Conservation (phyloP, 2,113 vertebrate species). For the Nematolebias whitei region DNA sequence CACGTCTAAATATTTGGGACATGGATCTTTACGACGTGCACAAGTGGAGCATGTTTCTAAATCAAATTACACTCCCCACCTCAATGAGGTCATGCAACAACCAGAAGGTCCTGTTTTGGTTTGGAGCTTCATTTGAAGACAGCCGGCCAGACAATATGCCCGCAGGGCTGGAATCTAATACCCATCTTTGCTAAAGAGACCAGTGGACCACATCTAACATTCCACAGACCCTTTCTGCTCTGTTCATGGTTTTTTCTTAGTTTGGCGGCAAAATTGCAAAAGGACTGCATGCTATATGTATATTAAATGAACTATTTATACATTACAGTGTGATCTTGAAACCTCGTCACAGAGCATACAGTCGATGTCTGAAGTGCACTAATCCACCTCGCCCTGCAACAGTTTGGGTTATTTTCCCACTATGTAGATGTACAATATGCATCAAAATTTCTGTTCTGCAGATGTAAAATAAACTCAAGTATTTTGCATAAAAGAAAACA, state of each 20-base stretch:
- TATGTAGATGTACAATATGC: no score
- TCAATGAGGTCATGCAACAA: constrained; percentile 51
- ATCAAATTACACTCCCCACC: constrained; percentile 37
- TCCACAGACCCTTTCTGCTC: constrained; percentile 22
- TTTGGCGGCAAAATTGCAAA: constrained; percentile 1
- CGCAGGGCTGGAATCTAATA: constrained; percentile 51
- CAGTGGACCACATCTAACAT: constrained; percentile 45
- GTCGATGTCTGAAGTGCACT: background rate
- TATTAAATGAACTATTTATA: background rate
- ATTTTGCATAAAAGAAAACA: no score
- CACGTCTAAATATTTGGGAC: background rate
- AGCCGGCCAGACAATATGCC: constrained; percentile 32
- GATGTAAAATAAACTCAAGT: no score
- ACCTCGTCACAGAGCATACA: no score
- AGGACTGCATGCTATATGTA: background rate
- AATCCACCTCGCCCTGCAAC: background rate
- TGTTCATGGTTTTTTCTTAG: constrained; percentile 8
- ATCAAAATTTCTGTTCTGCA: no score
- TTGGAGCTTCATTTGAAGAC: constrained; percentile 45
- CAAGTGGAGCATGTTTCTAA: constrained; percentile 11
- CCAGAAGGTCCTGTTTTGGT: constrained; percentile 44
- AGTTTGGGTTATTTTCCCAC: no score
- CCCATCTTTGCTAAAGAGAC: constrained; percentile 28
- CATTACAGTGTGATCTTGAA: background rate
- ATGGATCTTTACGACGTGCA: constrained; percentile 15